phyloP scores from a whole-genome alignment of 1,140 invertebrate genomes.

The Achroia grisella region DNA sequence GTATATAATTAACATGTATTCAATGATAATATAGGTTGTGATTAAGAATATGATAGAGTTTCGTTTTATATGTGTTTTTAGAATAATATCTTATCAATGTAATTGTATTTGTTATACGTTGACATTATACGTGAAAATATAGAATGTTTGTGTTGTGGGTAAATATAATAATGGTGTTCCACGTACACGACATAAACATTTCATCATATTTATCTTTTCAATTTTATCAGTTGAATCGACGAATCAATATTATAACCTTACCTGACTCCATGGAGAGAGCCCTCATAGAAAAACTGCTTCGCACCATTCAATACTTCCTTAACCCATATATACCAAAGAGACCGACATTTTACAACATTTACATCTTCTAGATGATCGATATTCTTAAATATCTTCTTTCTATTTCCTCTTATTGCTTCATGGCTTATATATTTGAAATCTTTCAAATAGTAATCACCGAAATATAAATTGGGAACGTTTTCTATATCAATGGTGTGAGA shows the following conservation, averaged over 20 bases:
- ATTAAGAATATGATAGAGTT: too few relatives aligned
- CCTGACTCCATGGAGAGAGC: slow-evolving; percentile 65
- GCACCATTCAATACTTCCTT: slow-evolving; percentile 40
- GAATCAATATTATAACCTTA: slow-evolving; percentile 31
- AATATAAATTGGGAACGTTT: slow-evolving; percentile 10
- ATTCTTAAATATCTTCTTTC: background rate
- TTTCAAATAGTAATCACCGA: slow-evolving; percentile 47
- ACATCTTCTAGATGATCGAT: slow-evolving; percentile 13
- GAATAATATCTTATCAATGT: too few relatives aligned
- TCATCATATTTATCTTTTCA: too few relatives aligned
- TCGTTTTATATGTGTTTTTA: too few relatives aligned
- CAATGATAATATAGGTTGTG: too few relatives aligned
- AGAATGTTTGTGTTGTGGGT: too few relatives aligned
- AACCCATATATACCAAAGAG: slow-evolving; percentile 41
- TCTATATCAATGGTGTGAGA: background rate
- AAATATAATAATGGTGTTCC: too few relatives aligned
- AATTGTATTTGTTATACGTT: too few relatives aligned
- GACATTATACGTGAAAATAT: too few relatives aligned
- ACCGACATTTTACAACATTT: slow-evolving; percentile 8
- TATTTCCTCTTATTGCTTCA: slow-evolving; percentile 19
- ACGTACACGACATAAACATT: too few relatives aligned
- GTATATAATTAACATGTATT: too few relatives aligned
- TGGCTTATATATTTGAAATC: slow-evolving; percentile 52
- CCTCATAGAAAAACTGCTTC: slow-evolving; percentile 59
- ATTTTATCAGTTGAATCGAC: too few relatives aligned